These are phyloP conservation scores for Ommatoiulus sabulosus DNA, from an alignment of 2,888 invertebrate genomes.

Conservation along the genomic window DNA sequence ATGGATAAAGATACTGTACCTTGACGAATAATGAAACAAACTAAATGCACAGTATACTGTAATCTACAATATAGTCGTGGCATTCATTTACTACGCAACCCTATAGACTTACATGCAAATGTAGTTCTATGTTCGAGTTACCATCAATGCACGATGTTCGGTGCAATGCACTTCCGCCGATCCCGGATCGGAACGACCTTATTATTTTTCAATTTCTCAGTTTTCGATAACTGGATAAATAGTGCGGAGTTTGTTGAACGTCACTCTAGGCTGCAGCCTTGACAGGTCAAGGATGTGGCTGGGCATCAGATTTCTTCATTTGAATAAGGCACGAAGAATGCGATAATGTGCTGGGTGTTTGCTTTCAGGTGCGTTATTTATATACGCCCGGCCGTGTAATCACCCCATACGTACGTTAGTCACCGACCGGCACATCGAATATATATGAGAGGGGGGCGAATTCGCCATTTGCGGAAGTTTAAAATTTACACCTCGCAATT, in stretches of 20 bases:
- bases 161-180: too few species aligned
- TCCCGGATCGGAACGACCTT: too few species aligned
- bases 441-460: not conserved
- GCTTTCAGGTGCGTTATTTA: slow-evolving; percentile 14
- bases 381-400: not conserved
- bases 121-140: too few species aligned
- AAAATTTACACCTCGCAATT: not conserved
- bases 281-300: slow-evolving; percentile 18
- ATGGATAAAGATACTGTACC: too few species aligned
- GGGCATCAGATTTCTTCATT: slow-evolving; percentile 28
- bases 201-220: not conserved
- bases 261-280: slow-evolving; percentile 15
- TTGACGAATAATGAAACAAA: too few species aligned
- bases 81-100: too few species aligned
- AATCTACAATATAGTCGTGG: too few species aligned
- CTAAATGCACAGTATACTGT: too few species aligned
- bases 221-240: not conserved
- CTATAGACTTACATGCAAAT: too few species aligned
- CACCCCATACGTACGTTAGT: not conserved
- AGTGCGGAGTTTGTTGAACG: not conserved
- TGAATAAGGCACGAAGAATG: not conserved
- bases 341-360: slow-evolving; percentile 12
- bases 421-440: not conserved
- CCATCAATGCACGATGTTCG: too few species aligned
- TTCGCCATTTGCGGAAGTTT: not conserved